Conservation (phyloP, 2,888 invertebrate species). For the Hirtodrosophila trivittata region DNA sequence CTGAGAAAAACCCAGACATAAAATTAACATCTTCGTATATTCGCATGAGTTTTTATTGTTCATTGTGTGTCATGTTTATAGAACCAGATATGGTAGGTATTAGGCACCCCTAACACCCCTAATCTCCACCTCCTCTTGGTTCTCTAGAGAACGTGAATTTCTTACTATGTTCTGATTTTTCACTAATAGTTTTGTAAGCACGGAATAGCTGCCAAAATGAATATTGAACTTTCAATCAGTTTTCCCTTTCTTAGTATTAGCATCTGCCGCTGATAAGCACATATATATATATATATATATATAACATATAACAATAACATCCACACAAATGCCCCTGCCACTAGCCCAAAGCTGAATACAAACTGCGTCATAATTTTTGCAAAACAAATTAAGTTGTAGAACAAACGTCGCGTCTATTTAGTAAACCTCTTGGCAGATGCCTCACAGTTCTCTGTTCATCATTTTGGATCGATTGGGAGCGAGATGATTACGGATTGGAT, state of each 20-base stretch:
- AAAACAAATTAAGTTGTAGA: conserved; percentile 55
- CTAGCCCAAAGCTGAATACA: conserved; percentile 51
- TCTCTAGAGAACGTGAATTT: neutral
- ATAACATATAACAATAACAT: conserved; percentile 14
- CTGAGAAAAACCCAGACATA: conserved; percentile 13
- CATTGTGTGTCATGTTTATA: neutral
- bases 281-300: neutral
- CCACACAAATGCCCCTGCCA: conserved; percentile 38
- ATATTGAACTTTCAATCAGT: no score
- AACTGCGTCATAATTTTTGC: conserved; percentile 71
- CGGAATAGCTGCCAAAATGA: no score
- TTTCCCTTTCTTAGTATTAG: no score
- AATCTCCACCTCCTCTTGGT: neutral
- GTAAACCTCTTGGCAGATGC: conserved; percentile 6
- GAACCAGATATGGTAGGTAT: neutral
- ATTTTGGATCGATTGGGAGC: conserved; percentile 8
- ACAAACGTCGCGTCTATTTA: conserved; percentile 38
- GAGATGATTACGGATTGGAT: conserved; percentile 7
- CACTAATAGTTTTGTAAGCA: no score
- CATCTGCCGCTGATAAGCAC: conserved; percentile 34
- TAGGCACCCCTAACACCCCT: neutral
- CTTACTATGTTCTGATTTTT: no score
- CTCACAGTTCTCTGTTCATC: conserved; percentile 24
- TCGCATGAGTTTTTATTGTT: conserved; percentile 10
- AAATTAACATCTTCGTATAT: conserved; percentile 39